Conservation (phyloP, 2,888 invertebrate genomes). For the Malthinus seriepunctatus region DNA sequence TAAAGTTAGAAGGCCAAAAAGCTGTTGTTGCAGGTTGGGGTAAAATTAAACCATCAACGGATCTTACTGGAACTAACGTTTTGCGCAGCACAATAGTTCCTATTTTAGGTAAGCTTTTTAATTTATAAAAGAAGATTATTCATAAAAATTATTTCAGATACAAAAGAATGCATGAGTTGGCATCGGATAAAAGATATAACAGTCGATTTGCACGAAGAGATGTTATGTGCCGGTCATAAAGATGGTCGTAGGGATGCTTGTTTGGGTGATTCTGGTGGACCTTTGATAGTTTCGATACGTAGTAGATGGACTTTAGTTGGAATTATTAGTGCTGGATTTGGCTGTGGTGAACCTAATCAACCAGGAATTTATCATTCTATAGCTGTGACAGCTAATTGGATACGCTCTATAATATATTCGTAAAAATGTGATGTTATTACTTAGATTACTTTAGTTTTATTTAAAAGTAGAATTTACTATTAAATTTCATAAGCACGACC, state of each 20-base stretch:
- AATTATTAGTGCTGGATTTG: constrained; percentile 84
- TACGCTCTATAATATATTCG: constrained; percentile 59
- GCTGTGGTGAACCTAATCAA: constrained; percentile 83
- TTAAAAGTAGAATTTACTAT: no score
- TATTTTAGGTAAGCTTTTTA: constrained; percentile 67
- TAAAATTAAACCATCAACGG: constrained; percentile 72
- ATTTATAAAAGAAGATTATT: neutral
- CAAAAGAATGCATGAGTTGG: constrained; percentile 77
- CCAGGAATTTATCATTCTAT: constrained; percentile 87
- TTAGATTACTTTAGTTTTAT: neutral
- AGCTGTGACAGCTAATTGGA: constrained; percentile 71
- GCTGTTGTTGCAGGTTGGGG: constrained; percentile 84
- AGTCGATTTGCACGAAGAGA: constrained; percentile 74
- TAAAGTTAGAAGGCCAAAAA: constrained; percentile 58
- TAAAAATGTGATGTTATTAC: constrained; percentile 24
- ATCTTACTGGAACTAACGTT: constrained; percentile 79
- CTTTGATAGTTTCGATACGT: constrained; percentile 68
- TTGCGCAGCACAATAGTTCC: constrained; percentile 81
- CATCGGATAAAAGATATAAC: constrained; percentile 79
- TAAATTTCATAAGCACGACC: no score
- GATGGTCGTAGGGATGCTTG: constrained; percentile 84
- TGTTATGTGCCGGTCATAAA: constrained; percentile 85
- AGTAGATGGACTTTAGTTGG: constrained; percentile 79
- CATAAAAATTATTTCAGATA: constrained; percentile 54
- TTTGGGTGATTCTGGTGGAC: constrained; percentile 82